Evolutionary conservation across 2,113 vertebrate species (phyloP).

Genomic region (Chaetorhynchus papuensis): DNA sequence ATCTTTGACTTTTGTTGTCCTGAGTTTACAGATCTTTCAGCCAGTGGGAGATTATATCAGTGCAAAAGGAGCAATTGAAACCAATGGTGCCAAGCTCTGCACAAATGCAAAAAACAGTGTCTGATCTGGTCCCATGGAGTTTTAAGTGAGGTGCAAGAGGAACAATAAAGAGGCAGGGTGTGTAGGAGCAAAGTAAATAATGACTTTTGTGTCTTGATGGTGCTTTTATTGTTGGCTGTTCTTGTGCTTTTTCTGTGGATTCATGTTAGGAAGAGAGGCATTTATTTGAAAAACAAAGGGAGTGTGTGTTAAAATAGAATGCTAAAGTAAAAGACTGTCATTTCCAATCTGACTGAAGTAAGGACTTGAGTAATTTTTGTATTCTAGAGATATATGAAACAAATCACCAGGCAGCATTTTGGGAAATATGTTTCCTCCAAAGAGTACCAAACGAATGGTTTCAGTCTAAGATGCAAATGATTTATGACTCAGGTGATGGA

Average conservation of each 20-base stretch:
- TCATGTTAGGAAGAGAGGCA: not conserved
- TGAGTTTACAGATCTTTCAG: not conserved
- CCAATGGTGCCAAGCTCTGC: not conserved
- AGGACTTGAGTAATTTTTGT: not conserved
- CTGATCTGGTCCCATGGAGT: not conserved
- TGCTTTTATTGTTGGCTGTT: not conserved
- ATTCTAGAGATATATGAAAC: not conserved
- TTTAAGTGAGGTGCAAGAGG: not conserved
- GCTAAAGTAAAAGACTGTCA: not conserved
- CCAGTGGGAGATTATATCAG: not conserved
- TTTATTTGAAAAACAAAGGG: not conserved
- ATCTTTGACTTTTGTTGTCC: not conserved
- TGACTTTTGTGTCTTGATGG: not conserved
- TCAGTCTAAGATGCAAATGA: not conserved
- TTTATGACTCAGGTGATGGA: not conserved
- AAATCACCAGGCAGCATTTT: not conserved
- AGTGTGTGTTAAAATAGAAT: not conserved
- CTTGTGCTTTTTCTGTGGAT: not conserved
- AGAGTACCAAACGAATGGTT: not conserved
- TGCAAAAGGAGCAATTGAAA: not conserved
- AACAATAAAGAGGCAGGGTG: not conserved
- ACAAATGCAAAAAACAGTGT: not conserved
- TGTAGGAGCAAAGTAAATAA: not conserved
- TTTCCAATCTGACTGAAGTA: not conserved
- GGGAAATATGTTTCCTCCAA: fast-evolving